These are phyloP conservation scores for Arbacia lixula DNA, from an alignment of 53 echinoderm and acorn worm genomes.

Conservation along the genomic window DNA sequence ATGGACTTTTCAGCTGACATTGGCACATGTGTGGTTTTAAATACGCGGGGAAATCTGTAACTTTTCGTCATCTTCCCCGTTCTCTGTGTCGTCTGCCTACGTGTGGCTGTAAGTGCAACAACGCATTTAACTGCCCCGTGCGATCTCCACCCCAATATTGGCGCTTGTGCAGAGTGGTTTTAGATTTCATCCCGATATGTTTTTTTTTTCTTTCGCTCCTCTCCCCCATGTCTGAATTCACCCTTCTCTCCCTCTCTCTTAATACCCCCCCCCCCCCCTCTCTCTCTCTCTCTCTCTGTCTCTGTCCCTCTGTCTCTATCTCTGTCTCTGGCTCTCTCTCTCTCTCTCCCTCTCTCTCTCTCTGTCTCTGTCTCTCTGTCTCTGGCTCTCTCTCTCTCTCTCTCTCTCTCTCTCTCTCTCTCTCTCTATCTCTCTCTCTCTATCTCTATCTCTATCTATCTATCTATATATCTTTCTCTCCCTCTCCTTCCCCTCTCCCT, in stretches of 20 bases:
- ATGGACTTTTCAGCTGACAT: constrained; percentile 6
- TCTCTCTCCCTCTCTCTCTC: neutral
- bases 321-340: neutral
- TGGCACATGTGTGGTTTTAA: constrained; percentile 43
- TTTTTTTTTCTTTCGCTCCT: neutral
- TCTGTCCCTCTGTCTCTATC: neutral
- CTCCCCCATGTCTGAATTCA: neutral
- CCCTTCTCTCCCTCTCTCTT: neutral
- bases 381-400: no score
- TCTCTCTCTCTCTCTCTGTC: no score
- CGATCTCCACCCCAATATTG: constrained; percentile 29
- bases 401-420: no score
- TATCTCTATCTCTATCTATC: no score
- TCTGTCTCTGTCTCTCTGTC: neutral
- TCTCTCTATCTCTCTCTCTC: no score
- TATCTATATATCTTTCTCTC: neutral
- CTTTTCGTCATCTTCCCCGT: neutral
- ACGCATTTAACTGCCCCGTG: constrained; percentile 13
- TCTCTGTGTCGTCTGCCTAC: constrained; percentile 5
- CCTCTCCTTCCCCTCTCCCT: neutral
- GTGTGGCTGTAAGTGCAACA: constrained; percentile 21
- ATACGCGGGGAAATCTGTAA: constrained; percentile 24
- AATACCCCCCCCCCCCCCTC: no score
- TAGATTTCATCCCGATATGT: constrained; percentile 18
- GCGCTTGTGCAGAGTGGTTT: constrained; percentile 23